Conservation (phyloP, 2,888 invertebrate species). For the Falcaria lacertinaria region DNA sequence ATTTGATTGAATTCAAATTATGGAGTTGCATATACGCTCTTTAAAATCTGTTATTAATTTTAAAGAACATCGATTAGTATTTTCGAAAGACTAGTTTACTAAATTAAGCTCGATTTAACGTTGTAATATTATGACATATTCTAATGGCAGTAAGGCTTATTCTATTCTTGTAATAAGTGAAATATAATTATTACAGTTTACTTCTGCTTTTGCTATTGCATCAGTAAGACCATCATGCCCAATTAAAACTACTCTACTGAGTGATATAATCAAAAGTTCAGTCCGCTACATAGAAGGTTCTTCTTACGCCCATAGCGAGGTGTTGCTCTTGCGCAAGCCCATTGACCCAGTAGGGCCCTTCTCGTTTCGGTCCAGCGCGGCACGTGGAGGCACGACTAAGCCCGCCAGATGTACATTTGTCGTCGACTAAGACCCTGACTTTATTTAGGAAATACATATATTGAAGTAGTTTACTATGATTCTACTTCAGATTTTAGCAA, state of each 20-base stretch:
- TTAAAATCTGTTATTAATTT: too few relatives aligned
- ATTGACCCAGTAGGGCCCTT: slow-evolving; percentile 25
- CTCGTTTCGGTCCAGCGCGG: slow-evolving; percentile 60
- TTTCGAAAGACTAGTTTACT: too few relatives aligned
- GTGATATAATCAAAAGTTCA: neutral
- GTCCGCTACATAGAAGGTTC: neutral
- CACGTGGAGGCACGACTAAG: slow-evolving; percentile 63
- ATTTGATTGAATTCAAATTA: neutral
- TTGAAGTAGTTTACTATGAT: too few relatives aligned
- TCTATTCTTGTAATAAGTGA: too few relatives aligned
- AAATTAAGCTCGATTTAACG: too few relatives aligned
- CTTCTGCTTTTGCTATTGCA: neutral
- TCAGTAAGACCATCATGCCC: neutral
- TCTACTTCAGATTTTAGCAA: too few relatives aligned
- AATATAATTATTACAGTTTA: too few relatives aligned
- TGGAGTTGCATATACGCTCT: too few relatives aligned
- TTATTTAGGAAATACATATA: too few relatives aligned
- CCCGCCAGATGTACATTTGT: slow-evolving; percentile 15
- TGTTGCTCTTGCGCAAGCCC: slow-evolving; percentile 27
- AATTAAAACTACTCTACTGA: neutral
- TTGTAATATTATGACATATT: too few relatives aligned
- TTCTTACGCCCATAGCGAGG: neutral
- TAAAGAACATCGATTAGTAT: too few relatives aligned
- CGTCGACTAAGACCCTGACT: slow-evolving; percentile 10
- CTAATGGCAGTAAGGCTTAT: neutral